Evolutionary conservation across 1,140 invertebrate genomes (phyloP), one percentile per base, ranked within the genome.

Genomic region (Drosophila ohnishii): DNA sequence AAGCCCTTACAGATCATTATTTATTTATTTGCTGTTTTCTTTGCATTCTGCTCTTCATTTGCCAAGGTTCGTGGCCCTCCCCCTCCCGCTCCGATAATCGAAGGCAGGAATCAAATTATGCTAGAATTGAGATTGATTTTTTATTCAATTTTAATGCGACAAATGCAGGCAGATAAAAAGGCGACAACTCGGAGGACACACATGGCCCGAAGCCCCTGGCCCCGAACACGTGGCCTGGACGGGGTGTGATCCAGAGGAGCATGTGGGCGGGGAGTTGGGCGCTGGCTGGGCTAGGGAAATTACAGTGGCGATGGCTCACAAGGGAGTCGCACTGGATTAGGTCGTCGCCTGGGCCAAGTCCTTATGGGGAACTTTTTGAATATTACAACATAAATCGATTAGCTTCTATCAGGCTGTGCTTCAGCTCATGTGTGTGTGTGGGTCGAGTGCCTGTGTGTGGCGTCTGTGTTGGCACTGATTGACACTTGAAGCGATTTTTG

Each of bases 51-150:
- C 57, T 42, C 25, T 37, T 55, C 22, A 39, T 56, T 57, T 78
- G 30, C 32, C 22, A 53, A 16, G 25, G 48, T 28, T 11, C 58
- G 30, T n/a, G 47, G 51, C 51, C 32, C 56, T 30, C 22, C 37
- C 51, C 32, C 56, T 30, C 22, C 37, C 51, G 56, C 64, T 47
- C 39, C 56, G 50, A 84, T 88, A 88, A 89, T 88, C 84, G 85
- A 84, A 70, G 80, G 66, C 85, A 81, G 75, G 72, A 90, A 90
- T 90, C 87, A 84, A 90, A 90, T 90, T 90, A 90, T 88, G 77
- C 83, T 90, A 90, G 87, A 90, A 90, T 90, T 90, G 83, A 90
- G 87, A 90, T 90, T 90, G 87, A 90, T 90, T 90, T 90, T 90
- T 90, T 90, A 90, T 90, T 90, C 87, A 90, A 90, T 90, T 90